These are phyloP conservation scores for Triplophysa tibetana DNA, from an alignment of 2,113 vertebrate species.

Conservation along the genomic window DNA sequence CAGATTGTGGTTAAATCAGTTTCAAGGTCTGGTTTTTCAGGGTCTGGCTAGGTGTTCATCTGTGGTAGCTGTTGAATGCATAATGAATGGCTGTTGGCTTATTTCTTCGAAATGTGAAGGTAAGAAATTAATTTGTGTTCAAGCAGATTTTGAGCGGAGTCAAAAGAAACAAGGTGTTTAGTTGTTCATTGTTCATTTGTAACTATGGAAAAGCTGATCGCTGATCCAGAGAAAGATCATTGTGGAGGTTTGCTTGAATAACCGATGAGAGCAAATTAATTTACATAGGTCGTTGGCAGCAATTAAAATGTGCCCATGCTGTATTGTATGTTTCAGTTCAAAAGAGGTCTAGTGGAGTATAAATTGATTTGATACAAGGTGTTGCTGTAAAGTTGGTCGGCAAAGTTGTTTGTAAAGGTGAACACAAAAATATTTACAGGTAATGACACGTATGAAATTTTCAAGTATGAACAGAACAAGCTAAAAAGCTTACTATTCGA, in stretches of 20 bases:
- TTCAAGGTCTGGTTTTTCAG: too few species aligned
- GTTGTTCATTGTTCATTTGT: constrained; percentile 1
- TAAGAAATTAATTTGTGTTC: neutral
- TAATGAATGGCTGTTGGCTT: too few species aligned
- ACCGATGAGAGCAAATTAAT: constrained; percentile 4
- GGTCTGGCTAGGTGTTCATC: too few species aligned
- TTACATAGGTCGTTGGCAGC: neutral
- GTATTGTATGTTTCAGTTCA: neutral
- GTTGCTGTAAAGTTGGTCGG: too few species aligned
- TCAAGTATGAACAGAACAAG: neutral
- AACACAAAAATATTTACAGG: neutral
- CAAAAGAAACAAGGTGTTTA: neutral
- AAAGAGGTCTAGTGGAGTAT: neutral
- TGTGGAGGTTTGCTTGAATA: constrained; percentile 2
- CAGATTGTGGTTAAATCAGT: too few species aligned
- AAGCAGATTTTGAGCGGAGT: neutral
- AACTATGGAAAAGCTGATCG: constrained; percentile 6
- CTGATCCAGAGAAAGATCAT: constrained; percentile 12
- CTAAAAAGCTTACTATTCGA: neutral
- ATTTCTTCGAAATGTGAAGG: neutral
- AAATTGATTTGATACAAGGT: too few species aligned
- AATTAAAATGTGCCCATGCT: neutral
- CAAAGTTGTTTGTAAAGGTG: neutral
- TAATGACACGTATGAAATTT: neutral
- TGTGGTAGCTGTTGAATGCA: too few species aligned